phyloP scores from a whole-genome alignment of 2,888 invertebrate genomes.

The Aphelenchoides bicaudatus region DNA sequence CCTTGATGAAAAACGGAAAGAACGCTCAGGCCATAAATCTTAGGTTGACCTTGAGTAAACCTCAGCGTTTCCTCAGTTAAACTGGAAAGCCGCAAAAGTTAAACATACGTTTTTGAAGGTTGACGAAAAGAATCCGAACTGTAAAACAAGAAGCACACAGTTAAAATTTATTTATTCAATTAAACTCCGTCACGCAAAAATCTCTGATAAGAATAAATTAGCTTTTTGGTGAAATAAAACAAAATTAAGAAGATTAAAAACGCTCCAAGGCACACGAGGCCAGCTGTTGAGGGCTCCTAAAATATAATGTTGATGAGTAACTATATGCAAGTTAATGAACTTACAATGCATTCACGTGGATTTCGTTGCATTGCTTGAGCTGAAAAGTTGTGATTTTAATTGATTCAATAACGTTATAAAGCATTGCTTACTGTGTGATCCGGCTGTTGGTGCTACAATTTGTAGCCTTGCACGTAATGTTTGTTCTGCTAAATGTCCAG shows the following conservation, averaged over 20 bases:
- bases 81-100: too few species aligned
- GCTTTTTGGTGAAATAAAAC: conserved; percentile 12
- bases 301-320: too few species aligned
- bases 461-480: conserved; percentile 4
- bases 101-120: too few species aligned
- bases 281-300: conserved; percentile 12
- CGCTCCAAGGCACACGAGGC: neutral
- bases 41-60: too few species aligned
- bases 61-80: too few species aligned
- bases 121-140: too few species aligned
- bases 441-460: conserved; percentile 1
- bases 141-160: too few species aligned
- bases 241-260: neutral
- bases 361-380: conserved; percentile 18
- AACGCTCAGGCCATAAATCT: too few species aligned
- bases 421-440: neutral
- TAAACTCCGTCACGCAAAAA: conserved; percentile 11
- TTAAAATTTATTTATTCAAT: too few species aligned
- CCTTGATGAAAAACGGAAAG: too few species aligned
- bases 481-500: too few species aligned
- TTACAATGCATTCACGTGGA: neutral
- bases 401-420: neutral
- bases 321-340: too few species aligned
- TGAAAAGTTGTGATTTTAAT: conserved; percentile 2
- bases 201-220: conserved; percentile 4